A percentile compares a stretch with the other conserved stretches of the same genome.
Conservation (phyloP, 2,797 vertebrate genomes). For the Coccyzus lansbergi region DNA sequence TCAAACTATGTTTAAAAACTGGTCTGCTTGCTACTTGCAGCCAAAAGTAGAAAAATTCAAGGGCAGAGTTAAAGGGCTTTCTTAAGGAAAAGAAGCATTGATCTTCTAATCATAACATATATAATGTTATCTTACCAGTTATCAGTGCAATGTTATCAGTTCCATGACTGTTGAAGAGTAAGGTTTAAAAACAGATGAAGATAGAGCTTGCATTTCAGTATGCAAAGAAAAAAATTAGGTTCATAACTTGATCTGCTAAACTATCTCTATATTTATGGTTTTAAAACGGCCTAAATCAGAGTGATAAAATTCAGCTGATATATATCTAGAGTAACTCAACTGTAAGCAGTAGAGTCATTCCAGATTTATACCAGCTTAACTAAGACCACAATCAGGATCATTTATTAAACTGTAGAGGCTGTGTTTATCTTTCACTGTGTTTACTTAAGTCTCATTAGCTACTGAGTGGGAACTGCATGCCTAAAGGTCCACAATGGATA, state of each 20-base stretch:
- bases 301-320: background rate
- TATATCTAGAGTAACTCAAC: conserved; percentile 30
- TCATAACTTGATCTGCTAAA: background rate
- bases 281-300: background rate
- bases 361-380: conserved; percentile 59
- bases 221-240: conserved; percentile 29
- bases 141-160: conserved; percentile 40
- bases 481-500: conserved; percentile 46
- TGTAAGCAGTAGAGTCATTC: conserved; percentile 20
- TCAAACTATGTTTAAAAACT: background rate
- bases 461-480: conserved; percentile 53
- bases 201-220: conserved; percentile 32
- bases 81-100: conserved; percentile 32
- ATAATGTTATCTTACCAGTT: conserved; percentile 36
- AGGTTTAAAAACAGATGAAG: conserved; percentile 60
- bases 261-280: background rate
- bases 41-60: conserved; percentile 17
- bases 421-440: conserved; percentile 50
- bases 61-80: conserved; percentile 27
- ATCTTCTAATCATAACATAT: conserved; percentile 43
- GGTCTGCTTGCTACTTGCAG: background rate
- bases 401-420: conserved; percentile 64
- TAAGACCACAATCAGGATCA: conserved; percentile 55
- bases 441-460: conserved; percentile 69
- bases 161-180: conserved; percentile 45